Percentiles rank a stretch among this genome's conserved stretches.
phyloP scores from a whole-genome alignment of 2,113 vertebrate species.

The Pyxicephalus adspersus region DNA sequence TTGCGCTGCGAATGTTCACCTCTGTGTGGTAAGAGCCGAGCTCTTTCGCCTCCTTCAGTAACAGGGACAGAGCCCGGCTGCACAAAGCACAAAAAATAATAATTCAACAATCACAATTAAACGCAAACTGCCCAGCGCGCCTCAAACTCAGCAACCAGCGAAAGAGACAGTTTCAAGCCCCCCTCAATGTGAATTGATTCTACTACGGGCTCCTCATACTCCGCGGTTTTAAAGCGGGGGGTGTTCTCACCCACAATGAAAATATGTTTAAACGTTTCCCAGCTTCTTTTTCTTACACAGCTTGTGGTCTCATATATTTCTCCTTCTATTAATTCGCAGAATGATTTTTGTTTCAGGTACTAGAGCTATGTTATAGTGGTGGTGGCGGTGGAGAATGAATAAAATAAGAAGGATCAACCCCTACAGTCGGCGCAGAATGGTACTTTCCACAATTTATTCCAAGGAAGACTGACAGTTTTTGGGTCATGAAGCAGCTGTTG shows the following conservation, averaged over 20 bases:
- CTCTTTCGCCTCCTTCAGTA: slow-evolving; percentile 8
- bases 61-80: slow-evolving; percentile 52
- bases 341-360: background rate
- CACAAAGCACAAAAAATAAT: slow-evolving; percentile 60
- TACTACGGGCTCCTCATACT: slow-evolving; percentile 80
- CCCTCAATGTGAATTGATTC: slow-evolving; percentile 85
- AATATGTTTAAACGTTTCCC: background rate
- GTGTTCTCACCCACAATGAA: background rate
- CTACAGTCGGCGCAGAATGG: slow-evolving; percentile 67
- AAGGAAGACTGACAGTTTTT: slow-evolving; percentile 91
- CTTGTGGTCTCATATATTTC: background rate
- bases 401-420: background rate
- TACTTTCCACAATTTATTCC: slow-evolving; percentile 87
- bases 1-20: too few relatives aligned
- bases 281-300: background rate
- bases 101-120: slow-evolving; percentile 76
- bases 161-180: slow-evolving; percentile 82
- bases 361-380: too few relatives aligned
- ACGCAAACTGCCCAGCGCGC: slow-evolving; percentile 73
- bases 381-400: background rate
- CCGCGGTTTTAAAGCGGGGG: slow-evolving; percentile 64
- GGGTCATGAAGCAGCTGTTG: slow-evolving; percentile 89
- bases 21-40: background rate
- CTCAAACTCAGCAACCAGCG: slow-evolving; percentile 76
- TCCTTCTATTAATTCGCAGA: background rate